Base-by-base conservation (phyloP, 2,797 vertebrate genomes). In the Tympanoctomys barrerae region DNA sequence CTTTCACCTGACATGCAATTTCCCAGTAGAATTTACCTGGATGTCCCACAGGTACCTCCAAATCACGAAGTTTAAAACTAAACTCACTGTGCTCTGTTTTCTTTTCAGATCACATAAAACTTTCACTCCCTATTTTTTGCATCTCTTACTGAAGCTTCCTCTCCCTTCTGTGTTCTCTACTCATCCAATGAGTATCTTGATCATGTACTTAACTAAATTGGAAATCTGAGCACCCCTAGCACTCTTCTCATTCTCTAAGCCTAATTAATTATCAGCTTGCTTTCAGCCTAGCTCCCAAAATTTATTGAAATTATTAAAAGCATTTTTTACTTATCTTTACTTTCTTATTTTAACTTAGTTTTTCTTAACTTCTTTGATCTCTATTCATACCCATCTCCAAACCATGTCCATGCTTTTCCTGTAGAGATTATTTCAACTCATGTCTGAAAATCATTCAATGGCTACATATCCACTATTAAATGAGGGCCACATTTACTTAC, bases 341-440 rank as follows among this genome's bases (percentile, higher is more conserved):
- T 66, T 54, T 86, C 73, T 11, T 86, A 31, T n/a, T 78, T 96
- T 82, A 39, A n/a, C 79, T 80, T 52, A 92, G 21, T 87, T 82
- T 93, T 85, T 68, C 79, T 68, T 82, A 75, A 86, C 24, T 86
- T 91, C 89, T 61, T 39, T 75, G 54, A 18, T 93, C 16, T 92
- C 75, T 18, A 81, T 66, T 39, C 12, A 62, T 73, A 57, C 14
- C 54, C 52, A 73, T 68, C 9, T 96, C 46, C 22, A 91, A 81
- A 96, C 33, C n/a, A 89, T 46, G 3, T 77, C 21, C 9, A 73
- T 2, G 92, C 10, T 16, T 52, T 33, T 92, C 12, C 9, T 13
- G 4, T 7, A 86, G 39, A 95, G 42, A 90, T 93, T 83, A 61
- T 87, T 94, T 84, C 68, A 88, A 11, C 28, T 22, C 73, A 42